These are phyloP conservation scores for Chromoteleia sp. DNA, from an alignment of 2,888 invertebrate species.

Conservation along the genomic window DNA sequence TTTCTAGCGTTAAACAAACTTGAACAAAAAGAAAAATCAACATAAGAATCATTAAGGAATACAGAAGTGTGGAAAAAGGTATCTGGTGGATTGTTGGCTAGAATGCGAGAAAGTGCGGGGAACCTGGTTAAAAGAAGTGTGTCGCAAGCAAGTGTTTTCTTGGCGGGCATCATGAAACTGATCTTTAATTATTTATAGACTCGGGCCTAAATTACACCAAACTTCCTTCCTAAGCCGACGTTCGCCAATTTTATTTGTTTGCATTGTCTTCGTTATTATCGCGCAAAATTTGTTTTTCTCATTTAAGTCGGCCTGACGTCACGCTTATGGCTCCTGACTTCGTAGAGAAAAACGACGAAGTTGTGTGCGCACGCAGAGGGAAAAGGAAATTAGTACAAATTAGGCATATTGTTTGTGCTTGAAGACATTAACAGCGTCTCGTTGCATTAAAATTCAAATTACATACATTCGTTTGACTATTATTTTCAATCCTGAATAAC, in stretches of 20 bases:
- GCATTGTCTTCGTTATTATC: neutral
- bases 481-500: neutral
- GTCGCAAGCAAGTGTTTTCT: conserved; percentile 63
- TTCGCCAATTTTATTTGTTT: conserved; percentile 14
- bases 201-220: conserved; percentile 42
- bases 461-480: neutral
- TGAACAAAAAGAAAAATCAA: neutral
- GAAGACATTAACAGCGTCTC: neutral
- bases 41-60: conserved; percentile 5
- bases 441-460: neutral
- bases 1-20: neutral
- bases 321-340: conserved; percentile 10
- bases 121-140: conserved; percentile 69
- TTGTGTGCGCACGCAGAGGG: conserved; percentile 1
- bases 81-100: conserved; percentile 19
- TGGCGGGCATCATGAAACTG: conserved; percentile 59
- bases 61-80: conserved; percentile 42
- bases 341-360: neutral
- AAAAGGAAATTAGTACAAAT: conserved; percentile 28
- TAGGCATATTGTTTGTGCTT: conserved; percentile 7
- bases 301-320: conserved; percentile 6
- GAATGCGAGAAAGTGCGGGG: conserved; percentile 64
- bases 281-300: conserved; percentile 17
- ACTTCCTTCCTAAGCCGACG: conserved; percentile 17
- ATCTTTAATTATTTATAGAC: conserved; percentile 67